phyloP scores from a whole-genome alignment of 2,113 vertebrate genomes.

The Otus sunia region DNA sequence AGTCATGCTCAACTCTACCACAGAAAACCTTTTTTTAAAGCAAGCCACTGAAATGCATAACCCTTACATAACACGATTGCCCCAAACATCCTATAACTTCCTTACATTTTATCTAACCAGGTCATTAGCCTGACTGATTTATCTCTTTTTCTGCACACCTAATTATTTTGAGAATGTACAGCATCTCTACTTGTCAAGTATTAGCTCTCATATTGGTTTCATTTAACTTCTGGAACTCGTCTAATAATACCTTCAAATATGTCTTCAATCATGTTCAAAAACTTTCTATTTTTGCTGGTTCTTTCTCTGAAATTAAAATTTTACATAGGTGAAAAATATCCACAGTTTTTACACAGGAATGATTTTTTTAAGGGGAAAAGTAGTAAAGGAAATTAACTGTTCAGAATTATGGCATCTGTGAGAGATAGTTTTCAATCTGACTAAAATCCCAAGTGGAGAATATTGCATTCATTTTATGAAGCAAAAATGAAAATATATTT shows the following conservation, averaged over 20 bases:
- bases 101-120: background rate
- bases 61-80: background rate
- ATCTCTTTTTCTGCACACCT: background rate
- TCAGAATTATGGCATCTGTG: background rate
- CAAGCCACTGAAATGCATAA: background rate
- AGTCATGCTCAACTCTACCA: background rate
- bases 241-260: constrained; percentile 40
- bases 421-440: background rate
- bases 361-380: background rate
- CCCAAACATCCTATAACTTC: background rate
- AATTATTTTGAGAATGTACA: constrained; percentile 43
- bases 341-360: background rate
- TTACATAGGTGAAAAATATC: constrained; percentile 20
- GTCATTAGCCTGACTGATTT: background rate
- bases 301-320: constrained; percentile 43
- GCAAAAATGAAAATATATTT: background rate
- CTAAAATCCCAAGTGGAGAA: background rate
- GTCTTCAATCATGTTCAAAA: constrained; percentile 50
- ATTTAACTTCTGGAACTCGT: constrained; percentile 35
- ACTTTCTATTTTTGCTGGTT: constrained; percentile 24
- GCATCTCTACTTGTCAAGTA: background rate
- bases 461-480: background rate
- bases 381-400: background rate
- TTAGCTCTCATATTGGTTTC: constrained; percentile 37
- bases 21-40: background rate